A percentile compares a stretch with the other conserved stretches of the same genome.
phyloP scores from a whole-genome alignment of 1,140 invertebrate species.

The Bombus confusus region DNA sequence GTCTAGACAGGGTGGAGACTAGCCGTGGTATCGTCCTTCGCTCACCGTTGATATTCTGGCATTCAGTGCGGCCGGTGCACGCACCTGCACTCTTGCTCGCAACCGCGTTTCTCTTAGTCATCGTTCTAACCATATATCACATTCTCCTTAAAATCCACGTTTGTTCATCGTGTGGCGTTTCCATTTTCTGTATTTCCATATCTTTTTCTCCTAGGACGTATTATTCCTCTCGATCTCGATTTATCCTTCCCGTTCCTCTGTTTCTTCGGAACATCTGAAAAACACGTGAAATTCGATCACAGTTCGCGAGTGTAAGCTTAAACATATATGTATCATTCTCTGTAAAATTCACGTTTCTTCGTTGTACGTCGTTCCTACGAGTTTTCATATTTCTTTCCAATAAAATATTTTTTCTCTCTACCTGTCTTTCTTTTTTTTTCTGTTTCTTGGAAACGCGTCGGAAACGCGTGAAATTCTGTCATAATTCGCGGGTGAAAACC shows the following conservation, averaged over 20 bases:
- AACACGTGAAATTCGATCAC: too few relatives aligned
- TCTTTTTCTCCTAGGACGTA: too few relatives aligned
- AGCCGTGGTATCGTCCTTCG: conserved; percentile 68
- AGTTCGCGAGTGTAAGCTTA: background rate
- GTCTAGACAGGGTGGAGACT: conserved; percentile 81
- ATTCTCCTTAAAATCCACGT: background rate
- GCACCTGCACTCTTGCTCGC: conserved; percentile 17
- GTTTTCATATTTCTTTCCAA: background rate
- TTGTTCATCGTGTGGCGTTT: background rate
- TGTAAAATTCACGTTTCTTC: too few relatives aligned
- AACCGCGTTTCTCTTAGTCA: background rate
- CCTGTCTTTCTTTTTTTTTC: too few relatives aligned
- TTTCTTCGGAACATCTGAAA: background rate
- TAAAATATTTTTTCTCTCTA: background rate
- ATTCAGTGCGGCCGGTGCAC: conserved; percentile 32
- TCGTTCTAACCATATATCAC: too few relatives aligned
- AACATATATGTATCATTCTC: background rate
- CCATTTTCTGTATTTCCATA: background rate
- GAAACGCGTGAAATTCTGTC: too few relatives aligned
- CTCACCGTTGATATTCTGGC: conserved; percentile 55
- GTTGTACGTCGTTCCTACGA: background rate
- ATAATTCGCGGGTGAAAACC: background rate
- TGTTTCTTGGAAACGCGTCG: background rate
- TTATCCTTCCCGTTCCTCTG: too few relatives aligned
- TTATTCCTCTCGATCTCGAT: background rate